Base-by-base conservation (phyloP, 1,140 invertebrate genomes). In the Leptinotarsa texana region DNA sequence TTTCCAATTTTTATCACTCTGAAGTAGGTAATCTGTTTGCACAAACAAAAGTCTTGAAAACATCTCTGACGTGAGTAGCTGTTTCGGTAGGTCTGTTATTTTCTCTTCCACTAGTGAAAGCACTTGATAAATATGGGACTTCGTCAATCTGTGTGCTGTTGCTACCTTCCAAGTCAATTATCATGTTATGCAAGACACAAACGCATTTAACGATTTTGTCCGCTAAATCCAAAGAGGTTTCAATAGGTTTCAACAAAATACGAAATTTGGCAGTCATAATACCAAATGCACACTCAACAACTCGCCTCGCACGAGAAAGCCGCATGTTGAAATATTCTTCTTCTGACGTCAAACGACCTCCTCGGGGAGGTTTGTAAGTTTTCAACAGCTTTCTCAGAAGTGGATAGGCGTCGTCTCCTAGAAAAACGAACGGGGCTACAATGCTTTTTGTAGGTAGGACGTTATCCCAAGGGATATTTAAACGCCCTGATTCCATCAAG, bases 351-450 rank as follows among this genome's bases (percentile, higher is more conserved):
- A 69, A 42, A 47, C 47, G 13, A 17, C 68, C 15, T 17, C 68
- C 57, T 18, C 57, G 15, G 57, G 57, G 15, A 17, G 15, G 27
- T 17, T 51, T 69, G 33, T 47, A 69, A 18, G 48, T 42, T 69
- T 69, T 69, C 22, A 69, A n/a, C 47, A 69, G 47, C 27, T 69
- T 15, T 48, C 22, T 42, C 69, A 67, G 8, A 67, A 76, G 51
- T 47, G 77, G 73, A 74, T 78, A 80, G 22, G 72, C 74, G 22
- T 73, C 70, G 71, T 78, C 77, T 22, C 27, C 78, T 21, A 80
- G 22, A 24, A 80, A 48, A 51, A 78, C 75, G 66, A 66, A 69
- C 18, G 78, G 77, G 6, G 70, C 65, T 49, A 63, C 33, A 65
- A 62, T 61, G 22, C 70, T 70, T 13, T 65, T 75, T 8, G 47